Evolutionary conservation across 2,797 vertebrate species (phyloP).

Genomic region (Knipowitschia caucasica): DNA sequence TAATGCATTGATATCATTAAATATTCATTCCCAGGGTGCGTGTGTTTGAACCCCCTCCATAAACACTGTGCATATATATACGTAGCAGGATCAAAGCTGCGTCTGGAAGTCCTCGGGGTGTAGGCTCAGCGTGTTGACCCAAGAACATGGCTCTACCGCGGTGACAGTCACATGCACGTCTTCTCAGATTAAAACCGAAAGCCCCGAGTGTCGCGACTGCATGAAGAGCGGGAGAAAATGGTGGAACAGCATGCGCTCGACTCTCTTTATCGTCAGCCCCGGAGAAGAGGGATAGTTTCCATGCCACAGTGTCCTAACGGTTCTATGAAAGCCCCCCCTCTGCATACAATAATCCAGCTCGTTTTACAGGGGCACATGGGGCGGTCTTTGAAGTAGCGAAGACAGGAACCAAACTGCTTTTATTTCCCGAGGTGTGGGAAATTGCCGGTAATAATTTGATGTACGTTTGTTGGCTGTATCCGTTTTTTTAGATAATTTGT

Average conservation of each 20-base stretch:
- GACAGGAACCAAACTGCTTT: background rate
- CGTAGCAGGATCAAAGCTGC: conserved; percentile 31
- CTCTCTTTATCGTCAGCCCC: conserved; percentile 27
- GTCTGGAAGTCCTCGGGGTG: conserved; percentile 19
- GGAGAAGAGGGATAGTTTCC: conserved; percentile 16
- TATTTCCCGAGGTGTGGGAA: background rate
- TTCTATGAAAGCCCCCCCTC: conserved; percentile 27
- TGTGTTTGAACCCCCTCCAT: background rate
- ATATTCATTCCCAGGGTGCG: background rate
- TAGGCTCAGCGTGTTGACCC: conserved; percentile 20
- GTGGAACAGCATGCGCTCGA: conserved; percentile 14
- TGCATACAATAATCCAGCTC: conserved; percentile 16
- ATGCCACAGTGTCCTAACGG: conserved; percentile 2
- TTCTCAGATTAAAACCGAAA: conserved; percentile 25
- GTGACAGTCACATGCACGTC: conserved; percentile 15
- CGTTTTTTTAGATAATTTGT: too few species aligned
- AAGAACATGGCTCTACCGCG: conserved; percentile 9
- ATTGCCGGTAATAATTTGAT: background rate
- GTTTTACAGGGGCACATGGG: conserved; percentile 21
- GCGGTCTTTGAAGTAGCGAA: conserved; percentile 21
- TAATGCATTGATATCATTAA: background rate
- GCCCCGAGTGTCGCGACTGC: conserved; percentile 2
- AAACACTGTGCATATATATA: background rate
- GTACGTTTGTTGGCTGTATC: too few species aligned
- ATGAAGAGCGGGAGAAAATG: conserved; percentile 18